Conservation (phyloP, 1,140 invertebrate species). For the Zaprionus camerounensis region DNA sequence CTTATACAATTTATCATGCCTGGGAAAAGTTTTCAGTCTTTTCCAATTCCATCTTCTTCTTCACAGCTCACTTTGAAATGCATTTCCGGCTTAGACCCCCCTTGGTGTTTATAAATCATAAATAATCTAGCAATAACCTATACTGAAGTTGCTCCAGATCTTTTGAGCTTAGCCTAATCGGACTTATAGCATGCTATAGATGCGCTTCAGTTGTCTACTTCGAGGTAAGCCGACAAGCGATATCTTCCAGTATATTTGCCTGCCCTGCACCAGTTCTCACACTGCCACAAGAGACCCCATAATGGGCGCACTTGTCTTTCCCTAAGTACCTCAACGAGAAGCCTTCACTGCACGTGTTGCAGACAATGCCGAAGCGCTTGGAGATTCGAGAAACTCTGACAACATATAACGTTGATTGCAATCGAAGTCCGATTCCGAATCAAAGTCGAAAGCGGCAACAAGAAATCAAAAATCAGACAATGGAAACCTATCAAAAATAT, state of each 20-base stretch:
- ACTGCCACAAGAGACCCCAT: not conserved
- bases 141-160: not conserved
- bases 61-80: not conserved
- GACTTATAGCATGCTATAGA: not conserved
- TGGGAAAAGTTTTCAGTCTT: not conserved
- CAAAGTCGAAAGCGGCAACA: constrained; percentile 46
- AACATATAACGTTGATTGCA: constrained; percentile 38
- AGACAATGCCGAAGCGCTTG: constrained; percentile 63
- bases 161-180: not conserved
- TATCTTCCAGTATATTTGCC: not conserved
- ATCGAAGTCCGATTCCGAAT: constrained; percentile 52
- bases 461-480: constrained; percentile 45
- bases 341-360: constrained; percentile 42
- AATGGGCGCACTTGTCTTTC: constrained; percentile 7
- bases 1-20: not conserved
- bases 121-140: not conserved
- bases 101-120: not conserved
- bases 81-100: not conserved
- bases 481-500: constrained; percentile 74
- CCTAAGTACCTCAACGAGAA: not conserved
- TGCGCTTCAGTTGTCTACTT: constrained; percentile 1
- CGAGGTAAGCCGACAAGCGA: not conserved
- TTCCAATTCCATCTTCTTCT: not conserved
- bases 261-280: not conserved
- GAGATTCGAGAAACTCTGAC: constrained; percentile 14